These are phyloP conservation scores for Aphelenchoides besseyi DNA, from an alignment of 1,140 invertebrate species.

Conservation along the genomic window DNA sequence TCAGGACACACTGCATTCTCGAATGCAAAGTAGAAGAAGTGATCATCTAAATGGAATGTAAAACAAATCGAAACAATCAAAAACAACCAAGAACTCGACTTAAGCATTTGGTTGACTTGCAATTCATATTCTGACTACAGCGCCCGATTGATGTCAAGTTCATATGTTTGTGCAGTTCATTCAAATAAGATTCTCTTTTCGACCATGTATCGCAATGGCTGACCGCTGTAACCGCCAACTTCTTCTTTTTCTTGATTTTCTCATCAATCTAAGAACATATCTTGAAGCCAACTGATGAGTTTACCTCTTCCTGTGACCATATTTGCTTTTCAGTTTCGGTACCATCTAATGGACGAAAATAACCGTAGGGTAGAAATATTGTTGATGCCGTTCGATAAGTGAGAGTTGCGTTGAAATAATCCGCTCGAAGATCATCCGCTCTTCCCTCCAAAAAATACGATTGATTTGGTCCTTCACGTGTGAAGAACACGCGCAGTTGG, in stretches of 20 bases:
- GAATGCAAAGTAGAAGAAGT: slow-evolving; percentile 74
- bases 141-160: slow-evolving; percentile 1
- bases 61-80: background rate
- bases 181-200: background rate
- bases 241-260: background rate
- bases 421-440: background rate
- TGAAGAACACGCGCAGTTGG: slow-evolving; percentile 9
- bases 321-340: background rate
- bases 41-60: background rate
- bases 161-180: background rate
- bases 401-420: slow-evolving; percentile 5
- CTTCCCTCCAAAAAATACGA: background rate
- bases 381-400: background rate
- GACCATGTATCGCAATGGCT: slow-evolving; percentile 10
- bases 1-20: slow-evolving; percentile 67
- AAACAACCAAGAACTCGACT: background rate
- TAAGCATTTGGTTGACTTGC: background rate
- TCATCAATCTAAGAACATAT: background rate
- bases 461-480: background rate
- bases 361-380: background rate
- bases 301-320: background rate
- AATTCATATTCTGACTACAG: background rate
- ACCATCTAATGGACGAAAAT: slow-evolving; percentile 1
- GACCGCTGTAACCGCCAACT: background rate
- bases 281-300: background rate